Evolutionary conservation across 1,140 invertebrate species (phyloP).

Genomic region (Saccostrea echinata): DNA sequence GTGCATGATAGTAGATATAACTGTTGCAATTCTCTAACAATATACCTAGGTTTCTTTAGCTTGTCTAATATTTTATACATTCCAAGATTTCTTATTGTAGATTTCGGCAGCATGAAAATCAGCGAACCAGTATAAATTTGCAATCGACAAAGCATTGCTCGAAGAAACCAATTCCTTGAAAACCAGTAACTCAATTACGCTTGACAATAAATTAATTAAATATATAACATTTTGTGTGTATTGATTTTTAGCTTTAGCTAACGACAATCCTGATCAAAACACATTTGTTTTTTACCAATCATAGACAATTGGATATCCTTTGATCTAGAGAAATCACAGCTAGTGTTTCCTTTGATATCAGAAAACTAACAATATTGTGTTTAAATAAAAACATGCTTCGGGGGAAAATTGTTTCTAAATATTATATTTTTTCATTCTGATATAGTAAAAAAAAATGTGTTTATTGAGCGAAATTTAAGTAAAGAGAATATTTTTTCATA

Average conservation of each 20-base stretch:
- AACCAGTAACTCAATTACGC: constrained; percentile 5
- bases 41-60: too few relatives aligned
- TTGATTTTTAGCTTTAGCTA: neutral
- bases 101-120: too few relatives aligned
- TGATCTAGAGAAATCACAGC: neutral
- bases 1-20: too few relatives aligned
- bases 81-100: too few relatives aligned
- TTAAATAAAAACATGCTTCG: too few relatives aligned
- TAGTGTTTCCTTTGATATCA: too few relatives aligned
- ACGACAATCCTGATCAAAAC: neutral
- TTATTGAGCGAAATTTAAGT: neutral
- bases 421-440: neutral
- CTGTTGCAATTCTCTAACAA: too few relatives aligned
- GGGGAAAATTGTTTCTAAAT: neutral
- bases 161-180: constrained; percentile 7
- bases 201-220: constrained; percentile 13
- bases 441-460: neutral
- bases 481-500: neutral
- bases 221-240: neutral
- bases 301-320: neutral
- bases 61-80: too few relatives aligned
- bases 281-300: constrained; percentile 21
- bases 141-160: neutral
- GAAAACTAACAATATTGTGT: too few relatives aligned
- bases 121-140: neutral